A percentile compares a stretch with the other conserved stretches of the same genome.
Conservation (phyloP, 2,797 vertebrate species). For the Propithecus perrieri region DNA sequence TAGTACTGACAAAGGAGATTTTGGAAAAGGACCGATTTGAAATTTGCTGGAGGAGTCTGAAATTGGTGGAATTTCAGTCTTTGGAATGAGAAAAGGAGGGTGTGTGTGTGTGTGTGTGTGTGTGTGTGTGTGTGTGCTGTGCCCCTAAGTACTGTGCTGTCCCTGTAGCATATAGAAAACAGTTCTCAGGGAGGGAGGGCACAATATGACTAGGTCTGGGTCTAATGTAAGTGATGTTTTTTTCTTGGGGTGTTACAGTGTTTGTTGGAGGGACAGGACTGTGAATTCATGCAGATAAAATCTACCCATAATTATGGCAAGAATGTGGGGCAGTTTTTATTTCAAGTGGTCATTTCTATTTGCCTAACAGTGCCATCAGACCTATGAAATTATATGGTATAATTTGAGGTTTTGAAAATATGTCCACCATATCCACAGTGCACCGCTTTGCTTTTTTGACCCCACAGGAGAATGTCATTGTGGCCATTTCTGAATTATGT, state of each 20-base stretch:
- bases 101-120: no score
- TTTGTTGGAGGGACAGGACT: conserved; percentile 14
- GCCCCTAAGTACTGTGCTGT: background rate
- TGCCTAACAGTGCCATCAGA: background rate
- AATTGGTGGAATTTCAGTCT: conserved; percentile 47
- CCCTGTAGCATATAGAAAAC: background rate
- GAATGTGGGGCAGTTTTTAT: background rate
- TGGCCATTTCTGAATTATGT: background rate
- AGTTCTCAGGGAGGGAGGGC: background rate
- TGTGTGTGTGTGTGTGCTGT: background rate
- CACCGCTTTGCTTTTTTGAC: background rate
- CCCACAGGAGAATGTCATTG: background rate
- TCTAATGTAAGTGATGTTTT: background rate
- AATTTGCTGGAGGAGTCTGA: conserved; percentile 28
- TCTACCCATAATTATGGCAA: background rate
- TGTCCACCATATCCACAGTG: background rate
- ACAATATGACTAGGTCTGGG: background rate
- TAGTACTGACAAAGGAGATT: conserved; percentile 48
- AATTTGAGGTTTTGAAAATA: background rate
- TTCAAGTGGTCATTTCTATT: conserved; percentile 1
- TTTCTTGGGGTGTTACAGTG: background rate
- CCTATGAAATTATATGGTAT: background rate
- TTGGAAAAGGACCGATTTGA: conserved; percentile 62
- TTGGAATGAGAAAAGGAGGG: background rate
- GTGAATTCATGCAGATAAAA: conserved; percentile 16